These are phyloP conservation scores for Caiman crocodilus DNA, from an alignment of 2,797 vertebrate species.

Conservation along the genomic window DNA sequence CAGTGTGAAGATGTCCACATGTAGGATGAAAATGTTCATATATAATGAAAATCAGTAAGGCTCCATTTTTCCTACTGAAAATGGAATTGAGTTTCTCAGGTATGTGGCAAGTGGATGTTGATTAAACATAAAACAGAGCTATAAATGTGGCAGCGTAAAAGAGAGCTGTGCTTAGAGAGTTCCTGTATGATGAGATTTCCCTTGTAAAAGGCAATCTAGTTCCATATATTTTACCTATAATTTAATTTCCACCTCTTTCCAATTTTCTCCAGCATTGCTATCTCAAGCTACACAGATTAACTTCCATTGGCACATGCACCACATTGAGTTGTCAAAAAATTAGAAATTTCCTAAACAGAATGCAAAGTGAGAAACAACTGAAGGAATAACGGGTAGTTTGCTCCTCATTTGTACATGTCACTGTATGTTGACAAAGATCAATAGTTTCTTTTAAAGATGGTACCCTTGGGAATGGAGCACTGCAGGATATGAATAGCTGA, in stretches of 20 bases:
- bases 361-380: background rate
- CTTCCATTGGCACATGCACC: background rate
- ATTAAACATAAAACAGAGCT: slow-evolving; percentile 45
- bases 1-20: background rate
- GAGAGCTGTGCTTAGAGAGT: background rate
- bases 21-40: background rate
- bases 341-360: slow-evolving; percentile 11
- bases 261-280: background rate
- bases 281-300: background rate
- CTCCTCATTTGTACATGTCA: slow-evolving; percentile 3
- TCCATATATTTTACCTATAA: background rate
- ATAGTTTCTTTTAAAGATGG: slow-evolving; percentile 13
- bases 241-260: background rate
- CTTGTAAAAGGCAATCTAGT: background rate
- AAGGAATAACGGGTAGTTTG: background rate
- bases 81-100: slow-evolving; percentile 71
- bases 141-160: background rate
- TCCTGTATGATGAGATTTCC: background rate
- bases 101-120: slow-evolving; percentile 51
- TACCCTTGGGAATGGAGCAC: background rate
- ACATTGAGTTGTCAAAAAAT: background rate
- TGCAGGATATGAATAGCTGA: background rate
- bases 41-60: slow-evolving; percentile 63
- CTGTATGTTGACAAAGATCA: slow-evolving; percentile 30
- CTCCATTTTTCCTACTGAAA: slow-evolving; percentile 43